Evolutionary conservation across 2,888 invertebrate genomes (phyloP).

Genomic region (Anticlea derivata): DNA sequence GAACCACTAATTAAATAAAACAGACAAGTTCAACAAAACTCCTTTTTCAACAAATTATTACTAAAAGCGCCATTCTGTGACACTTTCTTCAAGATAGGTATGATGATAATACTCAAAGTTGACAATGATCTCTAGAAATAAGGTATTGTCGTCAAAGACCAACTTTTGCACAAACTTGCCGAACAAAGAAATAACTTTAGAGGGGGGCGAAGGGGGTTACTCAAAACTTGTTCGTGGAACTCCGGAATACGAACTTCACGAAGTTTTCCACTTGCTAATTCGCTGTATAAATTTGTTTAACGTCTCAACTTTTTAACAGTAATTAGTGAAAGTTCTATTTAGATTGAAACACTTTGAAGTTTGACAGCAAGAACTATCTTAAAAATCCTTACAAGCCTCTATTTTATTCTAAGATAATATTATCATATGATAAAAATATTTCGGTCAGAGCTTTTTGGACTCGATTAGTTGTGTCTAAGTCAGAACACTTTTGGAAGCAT

Average conservation of each 20-base stretch:
- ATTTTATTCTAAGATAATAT: too few relatives aligned
- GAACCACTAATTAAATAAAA: too few relatives aligned
- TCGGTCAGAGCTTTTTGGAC: too few relatives aligned
- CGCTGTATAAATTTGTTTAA: conserved; percentile 83
- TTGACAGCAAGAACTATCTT: conserved; percentile 53
- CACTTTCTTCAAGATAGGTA: neutral
- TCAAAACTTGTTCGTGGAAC: conserved; percentile 74
- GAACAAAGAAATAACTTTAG: conserved; percentile 75
- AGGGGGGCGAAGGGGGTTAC: conserved; percentile 62
- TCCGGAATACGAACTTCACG: conserved; percentile 64
- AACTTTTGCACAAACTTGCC: conserved; percentile 65
- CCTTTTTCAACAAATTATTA: too few relatives aligned
- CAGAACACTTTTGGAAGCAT: too few relatives aligned
- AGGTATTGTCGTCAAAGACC: conserved; percentile 61
- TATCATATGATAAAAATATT: too few relatives aligned
- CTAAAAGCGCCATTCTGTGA: too few relatives aligned
- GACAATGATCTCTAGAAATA: conserved; percentile 61
- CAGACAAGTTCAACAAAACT: too few relatives aligned
- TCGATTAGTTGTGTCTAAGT: too few relatives aligned
- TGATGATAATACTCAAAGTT: neutral
- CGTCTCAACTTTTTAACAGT: conserved; percentile 82
- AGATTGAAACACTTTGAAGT: conserved; percentile 71
- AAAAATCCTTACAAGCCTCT: too few relatives aligned
- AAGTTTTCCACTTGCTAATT: conserved; percentile 78
- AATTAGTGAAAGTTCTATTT: conserved; percentile 75